Base-by-base conservation (phyloP, 2,113 vertebrate genomes). In the Neotragus moschatus region DNA sequence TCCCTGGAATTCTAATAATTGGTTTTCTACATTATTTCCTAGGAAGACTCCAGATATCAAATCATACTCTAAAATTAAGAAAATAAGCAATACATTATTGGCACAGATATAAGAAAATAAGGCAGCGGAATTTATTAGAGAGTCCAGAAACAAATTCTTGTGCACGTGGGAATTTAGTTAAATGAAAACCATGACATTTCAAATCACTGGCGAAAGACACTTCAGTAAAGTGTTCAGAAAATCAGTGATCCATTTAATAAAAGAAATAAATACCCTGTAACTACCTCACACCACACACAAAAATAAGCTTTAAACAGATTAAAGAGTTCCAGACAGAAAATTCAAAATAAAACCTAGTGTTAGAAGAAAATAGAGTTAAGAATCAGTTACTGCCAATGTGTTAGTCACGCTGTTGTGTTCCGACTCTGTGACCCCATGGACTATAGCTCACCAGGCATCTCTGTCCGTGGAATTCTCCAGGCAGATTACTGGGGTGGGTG, bases 181-280 rank as follows among this genome's bases (percentile, higher is more conserved):
- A 73, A 56, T 84, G 45, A 95, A 94, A 96, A 84, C 91, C 91
- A 92, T 45, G 39, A 26, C 81, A 73, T 94, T 91, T 84, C 66
- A 93, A 91, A 91, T 66, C 28, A 28, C 66, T 81, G 45, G 21
- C 19, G 43, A 94, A 95, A 84, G 88, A 92, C 85, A 92, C 13
- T 36, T 85, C 30, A 73, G 21, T n/a, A 55, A 12, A 77, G 19
- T 61, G 33, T 84, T 85, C 23, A 82, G 56, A 84, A 95, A 95
- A 86, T 30, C 36, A 11, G n/a, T 19, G 39, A n/a, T 21, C 51
- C 14, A 49, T 53, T 60, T 66, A 93, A n/a, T 16, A 94, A 84
- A 84, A 90, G n/a, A 89, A 94, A 88, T 63, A 95, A 93, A 75
- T 56, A 75, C 8, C 26, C 33, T 26, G 43, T 70, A 55, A 47